A percentile compares a stretch with the other conserved stretches of the same genome.
Conservation (phyloP, 2,113 vertebrate genomes). For the Erythrocercus mccallii region DNA sequence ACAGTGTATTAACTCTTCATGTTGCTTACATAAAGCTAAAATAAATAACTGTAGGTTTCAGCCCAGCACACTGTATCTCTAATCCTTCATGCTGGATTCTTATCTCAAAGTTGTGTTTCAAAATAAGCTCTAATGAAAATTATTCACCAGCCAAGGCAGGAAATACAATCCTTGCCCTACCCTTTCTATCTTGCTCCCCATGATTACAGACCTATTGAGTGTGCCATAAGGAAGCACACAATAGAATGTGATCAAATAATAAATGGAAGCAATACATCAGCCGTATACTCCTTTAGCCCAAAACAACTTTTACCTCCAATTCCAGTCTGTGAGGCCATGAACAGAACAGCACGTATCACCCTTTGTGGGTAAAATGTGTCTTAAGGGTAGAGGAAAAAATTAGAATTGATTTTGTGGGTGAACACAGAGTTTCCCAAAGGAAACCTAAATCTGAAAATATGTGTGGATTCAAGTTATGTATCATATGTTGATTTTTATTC, state of each 20-base stretch:
- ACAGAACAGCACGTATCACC: background rate
- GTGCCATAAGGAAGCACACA: conserved; percentile 45
- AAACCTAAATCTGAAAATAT: background rate
- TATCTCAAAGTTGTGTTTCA: conserved; percentile 32
- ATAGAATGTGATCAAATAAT: conserved; percentile 58
- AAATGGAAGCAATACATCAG: conserved; percentile 65
- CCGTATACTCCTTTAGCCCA: background rate
- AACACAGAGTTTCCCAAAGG: background rate
- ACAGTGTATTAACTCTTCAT: conserved; percentile 30
- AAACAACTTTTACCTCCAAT: conserved; percentile 45
- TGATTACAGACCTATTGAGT: conserved; percentile 46
- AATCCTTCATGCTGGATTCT: background rate
- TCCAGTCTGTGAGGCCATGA: background rate
- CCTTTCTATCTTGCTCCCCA: conserved; percentile 58
- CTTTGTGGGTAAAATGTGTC: background rate
- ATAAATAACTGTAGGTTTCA: background rate
- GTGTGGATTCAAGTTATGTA: background rate
- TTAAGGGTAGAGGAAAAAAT: background rate
- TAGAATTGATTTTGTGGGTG: background rate
- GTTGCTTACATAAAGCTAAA: background rate
- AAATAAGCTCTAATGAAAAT: conserved; percentile 44
- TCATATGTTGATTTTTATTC: background rate
- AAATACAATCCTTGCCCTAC: conserved; percentile 56
- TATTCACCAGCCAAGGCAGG: conserved; percentile 48
- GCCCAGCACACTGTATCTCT: background rate